Percentiles rank a stretch among this genome's conserved stretches.
Evolutionary conservation across 2,113 vertebrate species (phyloP).

Genomic region (Scopus umbretta): DNA sequence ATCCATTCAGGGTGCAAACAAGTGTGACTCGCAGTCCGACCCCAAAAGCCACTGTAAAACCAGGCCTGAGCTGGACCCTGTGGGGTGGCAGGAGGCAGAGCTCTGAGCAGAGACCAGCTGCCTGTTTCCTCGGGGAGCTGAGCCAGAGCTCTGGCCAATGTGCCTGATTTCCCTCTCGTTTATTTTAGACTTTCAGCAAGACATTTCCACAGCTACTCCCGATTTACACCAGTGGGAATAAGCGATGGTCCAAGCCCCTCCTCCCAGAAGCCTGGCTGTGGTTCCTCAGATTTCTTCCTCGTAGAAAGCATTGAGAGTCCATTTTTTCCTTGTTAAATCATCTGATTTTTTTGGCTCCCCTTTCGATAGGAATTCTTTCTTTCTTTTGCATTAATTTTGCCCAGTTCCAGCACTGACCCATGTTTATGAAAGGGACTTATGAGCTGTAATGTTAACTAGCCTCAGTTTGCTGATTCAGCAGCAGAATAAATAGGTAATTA

Average conservation of each 20-base stretch:
- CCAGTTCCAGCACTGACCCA: constrained; percentile 37
- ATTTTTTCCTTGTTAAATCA: constrained; percentile 65
- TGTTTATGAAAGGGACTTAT: constrained; percentile 48
- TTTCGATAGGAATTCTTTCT: constrained; percentile 30
- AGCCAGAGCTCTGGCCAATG: neutral
- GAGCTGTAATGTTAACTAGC: constrained; percentile 52
- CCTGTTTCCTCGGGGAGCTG: neutral
- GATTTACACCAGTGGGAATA: constrained; percentile 14
- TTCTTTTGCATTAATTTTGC: constrained; percentile 52
- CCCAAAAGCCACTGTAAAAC: neutral
- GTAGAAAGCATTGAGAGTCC: constrained; percentile 14
- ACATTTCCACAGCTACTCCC: constrained; percentile 41
- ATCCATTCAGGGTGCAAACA: neutral
- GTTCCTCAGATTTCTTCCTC: constrained; percentile 40
- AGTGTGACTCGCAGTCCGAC: neutral
- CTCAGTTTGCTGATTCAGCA: constrained; percentile 68
- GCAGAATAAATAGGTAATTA: constrained; percentile 71
- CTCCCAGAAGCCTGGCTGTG: constrained; percentile 7
- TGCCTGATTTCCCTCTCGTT: constrained; percentile 19
- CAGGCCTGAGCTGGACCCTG: neutral
- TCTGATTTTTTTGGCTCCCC: constrained; percentile 51
- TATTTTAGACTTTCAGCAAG: constrained; percentile 37
- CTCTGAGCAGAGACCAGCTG: neutral
- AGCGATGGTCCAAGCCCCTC: neutral
- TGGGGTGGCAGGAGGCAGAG: neutral